These are phyloP conservation scores for human DNA, from an alignment of 2,113 vertebrate genomes.

Conservation along the genomic window DNA sequence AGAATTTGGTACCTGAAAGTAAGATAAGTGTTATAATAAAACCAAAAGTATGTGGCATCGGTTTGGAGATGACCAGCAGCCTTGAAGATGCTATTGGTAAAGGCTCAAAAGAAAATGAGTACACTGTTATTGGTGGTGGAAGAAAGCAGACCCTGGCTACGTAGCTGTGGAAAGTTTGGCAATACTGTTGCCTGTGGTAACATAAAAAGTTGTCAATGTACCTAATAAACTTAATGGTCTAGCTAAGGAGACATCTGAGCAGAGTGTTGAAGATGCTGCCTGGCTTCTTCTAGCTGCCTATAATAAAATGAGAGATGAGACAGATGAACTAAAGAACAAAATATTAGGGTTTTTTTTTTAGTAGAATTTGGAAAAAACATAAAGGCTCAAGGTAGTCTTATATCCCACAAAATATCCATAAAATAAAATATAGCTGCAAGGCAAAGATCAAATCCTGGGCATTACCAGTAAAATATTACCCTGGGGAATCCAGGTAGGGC, in stretches of 20 bases:
- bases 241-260: background rate
- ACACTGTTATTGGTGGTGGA: background rate
- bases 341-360: background rate
- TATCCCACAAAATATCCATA: background rate
- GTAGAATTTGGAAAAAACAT: background rate
- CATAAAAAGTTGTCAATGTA: background rate
- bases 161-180: background rate
- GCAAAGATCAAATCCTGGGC: background rate
- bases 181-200: background rate
- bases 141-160: background rate
- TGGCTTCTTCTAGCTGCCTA: background rate
- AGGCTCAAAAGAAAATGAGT: background rate
- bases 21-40: background rate
- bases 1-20: background rate
- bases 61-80: background rate
- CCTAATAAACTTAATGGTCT: background rate
- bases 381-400: background rate
- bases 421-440: background rate
- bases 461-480: background rate
- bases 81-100: background rate
- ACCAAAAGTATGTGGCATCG: background rate
- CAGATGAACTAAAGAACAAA: background rate
- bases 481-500: background rate
- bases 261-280: background rate
- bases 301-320: background rate